Conservation (phyloP, 1,140 invertebrate genomes). For the Papilio polytes region DNA sequence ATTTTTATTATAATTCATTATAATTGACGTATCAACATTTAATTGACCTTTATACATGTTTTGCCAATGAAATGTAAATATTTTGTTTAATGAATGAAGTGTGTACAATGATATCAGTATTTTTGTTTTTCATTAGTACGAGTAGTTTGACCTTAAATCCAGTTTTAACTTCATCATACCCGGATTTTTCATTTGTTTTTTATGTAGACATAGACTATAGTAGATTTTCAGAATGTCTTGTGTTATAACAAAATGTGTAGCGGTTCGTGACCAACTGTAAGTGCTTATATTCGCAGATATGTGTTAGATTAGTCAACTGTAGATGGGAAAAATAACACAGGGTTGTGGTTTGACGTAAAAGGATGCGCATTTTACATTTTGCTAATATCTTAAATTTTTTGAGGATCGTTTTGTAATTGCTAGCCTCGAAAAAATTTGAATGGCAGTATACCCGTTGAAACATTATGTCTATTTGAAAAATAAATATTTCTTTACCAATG, state of each 20-base stretch:
- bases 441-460: not conserved
- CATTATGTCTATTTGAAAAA: not conserved
- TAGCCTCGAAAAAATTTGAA: too few species aligned
- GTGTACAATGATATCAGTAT: not conserved
- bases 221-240: too few species aligned
- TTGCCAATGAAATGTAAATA: constrained; percentile 8
- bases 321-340: too few species aligned
- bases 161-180: not conserved
- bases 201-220: too few species aligned
- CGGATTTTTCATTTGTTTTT: not conserved
- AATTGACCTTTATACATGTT: not conserved
- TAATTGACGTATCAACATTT: not conserved
- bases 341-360: too few species aligned
- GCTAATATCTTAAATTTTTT: too few species aligned
- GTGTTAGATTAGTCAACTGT: too few species aligned
- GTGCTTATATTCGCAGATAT: too few species aligned
- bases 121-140: not conserved
- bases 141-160: not conserved
- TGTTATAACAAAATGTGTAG: not conserved
- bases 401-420: too few species aligned
- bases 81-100: not conserved
- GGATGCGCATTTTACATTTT: too few species aligned
- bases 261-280: too few species aligned
- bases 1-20: not conserved
- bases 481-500: too few species aligned